These are phyloP conservation scores for Neotoxoptera formosana DNA, from an alignment of 1,140 invertebrate species.

Conservation along the genomic window DNA sequence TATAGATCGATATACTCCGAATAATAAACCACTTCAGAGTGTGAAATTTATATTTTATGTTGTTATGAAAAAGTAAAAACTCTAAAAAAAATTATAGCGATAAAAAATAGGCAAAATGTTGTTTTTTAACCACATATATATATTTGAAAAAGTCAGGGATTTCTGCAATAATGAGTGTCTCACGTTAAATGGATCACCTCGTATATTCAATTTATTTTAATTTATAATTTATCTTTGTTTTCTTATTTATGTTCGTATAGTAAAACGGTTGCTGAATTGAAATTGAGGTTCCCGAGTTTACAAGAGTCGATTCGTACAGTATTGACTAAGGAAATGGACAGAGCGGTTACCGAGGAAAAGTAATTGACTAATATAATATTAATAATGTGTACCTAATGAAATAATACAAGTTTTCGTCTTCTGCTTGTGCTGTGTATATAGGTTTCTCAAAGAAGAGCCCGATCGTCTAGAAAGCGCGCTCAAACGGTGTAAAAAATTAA, in stretches of 20 bases:
- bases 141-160: too few species aligned
- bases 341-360: slow-evolving; percentile 92
- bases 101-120: too few species aligned
- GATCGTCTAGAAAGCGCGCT: slow-evolving; percentile 89
- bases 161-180: too few species aligned
- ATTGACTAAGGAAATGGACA: slow-evolving; percentile 91
- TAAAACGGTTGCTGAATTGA: slow-evolving; percentile 94
- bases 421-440: slow-evolving; percentile 61
- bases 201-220: background rate
- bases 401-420: slow-evolving; percentile 32
- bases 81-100: too few species aligned
- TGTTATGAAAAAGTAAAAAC: too few species aligned
- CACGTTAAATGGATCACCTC: too few species aligned
- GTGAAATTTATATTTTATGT: too few species aligned
- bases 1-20: too few species aligned
- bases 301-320: slow-evolving; percentile 89
- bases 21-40: too few species aligned
- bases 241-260: slow-evolving; percentile 64
- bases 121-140: too few species aligned
- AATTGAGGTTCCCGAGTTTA: slow-evolving; percentile 86
- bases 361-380: slow-evolving; percentile 62
- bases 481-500: slow-evolving; percentile 93
- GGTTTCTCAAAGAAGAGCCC: slow-evolving; percentile 93
- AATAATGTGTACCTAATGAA: slow-evolving; percentile 16
- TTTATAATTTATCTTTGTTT: background rate